Conservation (phyloP, 2,113 vertebrate species). For the Mustela lutreola region DNA sequence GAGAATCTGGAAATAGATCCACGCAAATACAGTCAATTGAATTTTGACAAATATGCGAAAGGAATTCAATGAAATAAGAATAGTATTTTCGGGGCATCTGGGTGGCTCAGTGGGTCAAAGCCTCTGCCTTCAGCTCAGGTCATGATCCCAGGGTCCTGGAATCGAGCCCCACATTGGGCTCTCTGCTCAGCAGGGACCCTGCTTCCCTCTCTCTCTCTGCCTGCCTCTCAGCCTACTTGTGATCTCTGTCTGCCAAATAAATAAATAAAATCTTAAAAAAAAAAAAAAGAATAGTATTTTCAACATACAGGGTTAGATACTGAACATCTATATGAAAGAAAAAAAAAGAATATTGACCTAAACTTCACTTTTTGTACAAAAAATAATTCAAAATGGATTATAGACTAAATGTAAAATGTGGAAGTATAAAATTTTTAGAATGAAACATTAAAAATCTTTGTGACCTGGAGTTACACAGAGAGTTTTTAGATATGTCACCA, state of each 20-base stretch:
- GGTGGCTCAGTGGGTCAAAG: no score
- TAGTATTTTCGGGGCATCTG: no score
- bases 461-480: background rate
- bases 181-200: no score
- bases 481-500: background rate
- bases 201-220: no score
- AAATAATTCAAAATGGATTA: background rate
- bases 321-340: background rate
- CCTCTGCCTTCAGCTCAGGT: no score
- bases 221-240: no score
- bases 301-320: background rate
- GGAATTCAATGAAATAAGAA: conserved; percentile 8
- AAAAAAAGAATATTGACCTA: background rate
- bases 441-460: conserved; percentile 12
- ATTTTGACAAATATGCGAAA: conserved; percentile 12
- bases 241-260: no score
- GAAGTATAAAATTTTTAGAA: background rate
- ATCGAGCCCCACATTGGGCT: no score
- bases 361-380: conserved; percentile 12
- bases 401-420: background rate
- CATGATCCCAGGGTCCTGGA: no score
- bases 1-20: background rate
- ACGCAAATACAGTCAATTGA: background rate
- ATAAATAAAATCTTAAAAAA: background rate
- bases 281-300: background rate